Base-by-base conservation (phyloP, 2,113 vertebrate genomes). In the Brevimyrus niger region DNA sequence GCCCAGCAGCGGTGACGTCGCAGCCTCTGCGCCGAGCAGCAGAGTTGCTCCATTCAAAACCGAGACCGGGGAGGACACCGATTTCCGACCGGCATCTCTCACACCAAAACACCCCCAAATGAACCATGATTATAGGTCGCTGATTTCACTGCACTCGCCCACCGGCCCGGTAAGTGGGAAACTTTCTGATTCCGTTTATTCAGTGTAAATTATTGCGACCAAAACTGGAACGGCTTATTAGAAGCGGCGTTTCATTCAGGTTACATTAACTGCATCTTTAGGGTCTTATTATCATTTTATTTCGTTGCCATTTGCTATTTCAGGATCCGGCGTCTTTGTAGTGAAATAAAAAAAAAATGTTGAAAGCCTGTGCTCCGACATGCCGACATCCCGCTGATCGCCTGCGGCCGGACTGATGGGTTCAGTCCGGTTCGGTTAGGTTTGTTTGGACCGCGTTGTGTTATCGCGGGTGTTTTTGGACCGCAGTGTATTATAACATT, bases 151-250 rank as follows among this genome's bases (percentile, higher is more conserved):
- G 48, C 47, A 51, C 92, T 86, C 85, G 86, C 89, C 90, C 92
- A 91, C 91, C 90, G 92, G 94, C 89, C 94, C 91, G 95, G 95
- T 96, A 91, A 94, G 95, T 92, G n/a, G 3, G 9, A 46, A 47
- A 91, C 91, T 93, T 91, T 55, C 85, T 65, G 27, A 44, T 51
- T 19, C 61, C 1, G 58, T 27, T 38, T 58, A 51, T 48, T 90
- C 58, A 31, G 61, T 85, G 73, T 42, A 31, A 73, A 76, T 23
- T 51, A 69, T 4, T 13, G 61, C 61, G 61, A 31, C 27, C 61
- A 31, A 69, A 27, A 69, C 27, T 11, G n/a, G 61, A 69, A 69
- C n/a, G n/a, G 10, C n/a, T 69, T 31, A 31, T 69, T 31, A 31
- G 61, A 69, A 69, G 4, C 8, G 19, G 38, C 61, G 19, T 85